Percentiles rank a stretch among this genome's conserved stretches.
phyloP scores from a whole-genome alignment of 2,113 vertebrate species.

The Pomatostomus ruficeps region DNA sequence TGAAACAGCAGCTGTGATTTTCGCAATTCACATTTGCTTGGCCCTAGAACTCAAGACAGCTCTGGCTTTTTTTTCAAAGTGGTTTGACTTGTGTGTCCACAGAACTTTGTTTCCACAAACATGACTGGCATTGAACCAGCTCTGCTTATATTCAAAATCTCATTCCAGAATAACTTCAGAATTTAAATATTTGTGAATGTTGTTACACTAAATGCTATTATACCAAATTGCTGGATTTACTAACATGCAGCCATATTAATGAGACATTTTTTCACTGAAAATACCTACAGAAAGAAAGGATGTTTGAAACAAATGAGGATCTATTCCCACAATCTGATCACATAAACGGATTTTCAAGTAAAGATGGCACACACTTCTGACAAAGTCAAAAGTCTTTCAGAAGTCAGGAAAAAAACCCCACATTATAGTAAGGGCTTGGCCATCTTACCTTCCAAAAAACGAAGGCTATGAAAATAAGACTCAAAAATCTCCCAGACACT shows the following conservation, averaged over 20 bases:
- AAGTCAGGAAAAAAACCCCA: rapidly evolving
- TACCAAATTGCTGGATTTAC: not conserved
- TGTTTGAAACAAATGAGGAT: not conserved
- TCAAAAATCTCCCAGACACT: not conserved
- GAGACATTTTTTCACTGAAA: not conserved
- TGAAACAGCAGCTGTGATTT: not conserved
- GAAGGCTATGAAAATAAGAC: not conserved
- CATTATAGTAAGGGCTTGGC: not conserved
- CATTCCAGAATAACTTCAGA: not conserved
- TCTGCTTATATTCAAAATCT: not conserved
- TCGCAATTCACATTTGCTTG: not conserved
- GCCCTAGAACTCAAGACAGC: not conserved
- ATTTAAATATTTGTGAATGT: not conserved
- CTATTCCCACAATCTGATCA: not conserved
- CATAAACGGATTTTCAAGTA: not conserved
- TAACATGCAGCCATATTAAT: not conserved
- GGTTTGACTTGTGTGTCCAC: not conserved
- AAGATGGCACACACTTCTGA: not conserved
- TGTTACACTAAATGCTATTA: not conserved
- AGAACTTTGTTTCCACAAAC: not conserved
- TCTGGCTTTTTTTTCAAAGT: not conserved
- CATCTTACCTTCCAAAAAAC: not conserved
- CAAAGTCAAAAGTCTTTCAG: not conserved
- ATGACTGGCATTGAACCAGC: not conserved
- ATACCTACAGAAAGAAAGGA: not conserved